Conservation (phyloP, 2,888 invertebrate species). For the Trichopoda pennipes region DNA sequence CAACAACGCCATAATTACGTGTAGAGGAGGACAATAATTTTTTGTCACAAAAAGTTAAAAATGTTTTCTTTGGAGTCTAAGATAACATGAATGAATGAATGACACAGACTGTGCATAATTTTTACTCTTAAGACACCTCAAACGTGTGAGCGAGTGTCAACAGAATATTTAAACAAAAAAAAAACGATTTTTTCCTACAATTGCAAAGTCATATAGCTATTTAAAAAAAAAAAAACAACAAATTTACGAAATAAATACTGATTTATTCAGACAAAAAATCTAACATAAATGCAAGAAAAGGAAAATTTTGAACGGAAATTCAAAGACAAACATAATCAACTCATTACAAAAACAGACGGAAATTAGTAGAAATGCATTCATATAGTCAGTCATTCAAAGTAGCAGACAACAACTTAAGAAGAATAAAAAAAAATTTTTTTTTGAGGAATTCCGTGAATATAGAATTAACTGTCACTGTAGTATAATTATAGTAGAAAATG, state of each 20-base stretch:
- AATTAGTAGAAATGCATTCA: conserved; percentile 64
- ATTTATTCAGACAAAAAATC: conserved; percentile 16
- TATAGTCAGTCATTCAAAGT: conserved; percentile 38
- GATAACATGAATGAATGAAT: background rate
- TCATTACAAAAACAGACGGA: conserved; percentile 72
- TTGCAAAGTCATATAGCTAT: conserved; percentile 52
- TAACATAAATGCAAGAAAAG: conserved; percentile 20
- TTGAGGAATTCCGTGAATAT: conserved; percentile 59
- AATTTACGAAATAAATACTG: conserved; percentile 45
- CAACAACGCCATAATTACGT: conserved; percentile 57
- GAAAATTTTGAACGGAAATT: conserved; percentile 60
- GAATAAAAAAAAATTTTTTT: conserved; percentile 10
- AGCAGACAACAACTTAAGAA: conserved; percentile 30
- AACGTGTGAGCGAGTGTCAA: conserved; percentile 63
- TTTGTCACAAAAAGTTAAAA: conserved; percentile 12
- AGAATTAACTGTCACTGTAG: conserved; percentile 59
- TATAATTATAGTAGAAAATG: conserved; percentile 6
- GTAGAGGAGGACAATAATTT: conserved; percentile 1
- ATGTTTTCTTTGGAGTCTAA: background rate
- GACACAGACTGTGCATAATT: background rate
- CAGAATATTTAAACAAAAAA: conserved; percentile 61
- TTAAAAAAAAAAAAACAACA: conserved; percentile 31
- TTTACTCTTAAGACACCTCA: conserved; percentile 43
- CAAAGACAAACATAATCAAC: conserved; percentile 73
- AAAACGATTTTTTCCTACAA: background rate